These are phyloP conservation scores for Microcebus tavaratra DNA, from an alignment of 2,113 vertebrate species.

Conservation along the genomic window DNA sequence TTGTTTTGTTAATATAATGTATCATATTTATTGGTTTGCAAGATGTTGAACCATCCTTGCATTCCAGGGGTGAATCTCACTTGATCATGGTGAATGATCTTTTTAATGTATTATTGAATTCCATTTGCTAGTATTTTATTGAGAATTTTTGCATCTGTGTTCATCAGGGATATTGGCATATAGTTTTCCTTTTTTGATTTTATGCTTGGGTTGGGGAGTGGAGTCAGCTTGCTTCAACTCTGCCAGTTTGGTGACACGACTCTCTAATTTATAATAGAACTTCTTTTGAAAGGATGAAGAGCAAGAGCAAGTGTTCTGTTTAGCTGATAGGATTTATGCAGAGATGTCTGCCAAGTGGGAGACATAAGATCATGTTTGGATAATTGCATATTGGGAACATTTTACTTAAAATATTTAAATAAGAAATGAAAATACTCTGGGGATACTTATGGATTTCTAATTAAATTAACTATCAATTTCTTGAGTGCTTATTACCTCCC, in stretches of 20 bases:
- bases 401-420: neutral
- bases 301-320: neutral
- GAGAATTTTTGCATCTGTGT: too few species aligned
- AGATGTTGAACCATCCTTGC: neutral
- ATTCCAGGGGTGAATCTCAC: neutral
- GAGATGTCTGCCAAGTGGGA: neutral
- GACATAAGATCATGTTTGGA: neutral
- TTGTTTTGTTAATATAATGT: neutral
- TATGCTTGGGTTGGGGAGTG: neutral
- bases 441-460: neutral
- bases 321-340: neutral
- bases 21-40: neutral
- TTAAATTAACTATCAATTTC: neutral
- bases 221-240: neutral
- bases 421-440: neutral
- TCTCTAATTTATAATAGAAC: neutral
- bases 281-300: slow-evolving; percentile 26
- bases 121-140: too few species aligned
- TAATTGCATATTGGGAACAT: neutral
- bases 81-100: too few species aligned
- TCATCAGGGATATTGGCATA: too few species aligned
- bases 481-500: neutral
- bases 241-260: too few species aligned
- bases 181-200: neutral
- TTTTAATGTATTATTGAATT: too few species aligned